A percentile compares a stretch with the other conserved stretches of the same genome.
Evolutionary conservation across 2,888 invertebrate genomes (phyloP).

Genomic region (Stomorhina lunata): DNA sequence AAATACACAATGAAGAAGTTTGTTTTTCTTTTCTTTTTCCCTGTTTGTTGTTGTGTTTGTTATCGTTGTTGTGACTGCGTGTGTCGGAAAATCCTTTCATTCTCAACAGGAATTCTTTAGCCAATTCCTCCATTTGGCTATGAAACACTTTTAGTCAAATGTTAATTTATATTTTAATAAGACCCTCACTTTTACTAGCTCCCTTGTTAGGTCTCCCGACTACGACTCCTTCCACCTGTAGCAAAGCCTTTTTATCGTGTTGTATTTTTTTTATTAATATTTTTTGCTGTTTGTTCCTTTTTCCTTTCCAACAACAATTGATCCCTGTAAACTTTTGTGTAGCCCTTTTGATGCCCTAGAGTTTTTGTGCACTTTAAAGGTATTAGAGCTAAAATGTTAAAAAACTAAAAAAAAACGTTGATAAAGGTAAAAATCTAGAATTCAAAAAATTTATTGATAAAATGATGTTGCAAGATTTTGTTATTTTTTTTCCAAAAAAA

Average conservation of each 20-base stretch:
- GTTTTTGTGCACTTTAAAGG: constrained; percentile 2
- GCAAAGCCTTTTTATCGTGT: not conserved
- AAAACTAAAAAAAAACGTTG: not conserved
- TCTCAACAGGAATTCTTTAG: not conserved
- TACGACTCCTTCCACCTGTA: not conserved
- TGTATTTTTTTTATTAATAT: not conserved
- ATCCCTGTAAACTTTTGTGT: constrained; percentile 27
- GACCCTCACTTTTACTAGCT: not conserved
- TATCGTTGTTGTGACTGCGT: too few species aligned
- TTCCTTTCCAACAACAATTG: constrained; percentile 30
- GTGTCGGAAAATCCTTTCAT: not conserved
- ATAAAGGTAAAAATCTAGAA: not conserved
- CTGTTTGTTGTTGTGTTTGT: not conserved
- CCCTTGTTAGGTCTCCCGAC: not conserved
- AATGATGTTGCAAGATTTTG: constrained; percentile 1
- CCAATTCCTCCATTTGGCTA: too few species aligned
- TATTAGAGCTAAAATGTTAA: not conserved
- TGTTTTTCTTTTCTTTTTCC: constrained; percentile 14
- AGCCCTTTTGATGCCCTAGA: constrained; percentile 31
- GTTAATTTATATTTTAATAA: constrained; percentile 41
- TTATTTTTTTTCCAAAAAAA: not conserved
- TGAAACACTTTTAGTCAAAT: constrained; percentile 33
- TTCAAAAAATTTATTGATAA: not conserved
- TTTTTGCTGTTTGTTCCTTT: constrained; percentile 5
- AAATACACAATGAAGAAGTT: constrained; percentile 24